phyloP scores from a whole-genome alignment of 2,797 vertebrate genomes.

The Echiichthys vipera region DNA sequence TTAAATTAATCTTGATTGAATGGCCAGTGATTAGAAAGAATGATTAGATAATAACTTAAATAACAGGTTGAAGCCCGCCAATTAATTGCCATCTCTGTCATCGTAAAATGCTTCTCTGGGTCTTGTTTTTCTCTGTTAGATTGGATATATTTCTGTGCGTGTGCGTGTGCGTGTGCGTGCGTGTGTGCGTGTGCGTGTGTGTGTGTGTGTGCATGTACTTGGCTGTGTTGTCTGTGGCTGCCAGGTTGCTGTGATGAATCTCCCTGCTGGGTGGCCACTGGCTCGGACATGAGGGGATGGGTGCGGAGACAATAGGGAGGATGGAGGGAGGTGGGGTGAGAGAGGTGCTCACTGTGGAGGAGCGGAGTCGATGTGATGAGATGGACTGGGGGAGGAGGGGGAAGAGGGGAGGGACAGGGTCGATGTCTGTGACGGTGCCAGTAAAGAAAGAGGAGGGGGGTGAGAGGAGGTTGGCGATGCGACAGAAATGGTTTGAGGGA shows the following conservation, averaged over 20 bases:
- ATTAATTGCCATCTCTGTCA: neutral
- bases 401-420: conserved; percentile 33
- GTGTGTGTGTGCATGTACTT: neutral
- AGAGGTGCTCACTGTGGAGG: conserved; percentile 54
- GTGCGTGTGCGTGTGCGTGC: conserved; percentile 3
- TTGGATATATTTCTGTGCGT: conserved; percentile 1
- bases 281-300: conserved; percentile 51
- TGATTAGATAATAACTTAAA: neutral
- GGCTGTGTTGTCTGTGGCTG: conserved; percentile 46
- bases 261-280: conserved; percentile 66
- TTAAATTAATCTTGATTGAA: neutral
- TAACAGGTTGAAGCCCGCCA: neutral
- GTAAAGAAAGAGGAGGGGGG: conserved; percentile 35
- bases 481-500: conserved; percentile 53
- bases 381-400: conserved; percentile 34
- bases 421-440: conserved; percentile 58
- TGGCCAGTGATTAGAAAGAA: neutral
- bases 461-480: conserved; percentile 52
- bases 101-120: conserved; percentile 5
- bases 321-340: conserved; percentile 10
- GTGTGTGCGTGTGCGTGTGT: conserved; percentile 5
- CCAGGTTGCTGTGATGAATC: conserved; percentile 70
- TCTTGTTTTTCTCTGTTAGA: conserved; percentile 36
- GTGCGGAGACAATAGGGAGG: conserved; percentile 51
- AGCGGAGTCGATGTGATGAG: conserved; percentile 56